A percentile compares a stretch with the other conserved stretches of the same genome.
These are phyloP conservation scores for Scleropages formosus DNA, from an alignment of 2,797 vertebrate genomes.

Conservation along the genomic window DNA sequence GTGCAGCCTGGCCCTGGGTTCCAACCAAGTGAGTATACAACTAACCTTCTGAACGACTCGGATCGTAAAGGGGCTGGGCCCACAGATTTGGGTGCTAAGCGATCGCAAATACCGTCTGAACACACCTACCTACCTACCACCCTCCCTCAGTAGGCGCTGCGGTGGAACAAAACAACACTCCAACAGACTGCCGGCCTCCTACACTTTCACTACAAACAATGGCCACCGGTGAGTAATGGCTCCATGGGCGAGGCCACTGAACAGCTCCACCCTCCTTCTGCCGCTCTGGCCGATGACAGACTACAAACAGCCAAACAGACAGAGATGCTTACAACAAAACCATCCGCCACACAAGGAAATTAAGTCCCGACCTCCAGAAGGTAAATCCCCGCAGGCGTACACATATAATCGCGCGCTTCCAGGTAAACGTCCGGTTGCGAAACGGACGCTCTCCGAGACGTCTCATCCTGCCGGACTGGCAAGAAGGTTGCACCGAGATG, in stretches of 20 bases:
- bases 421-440: background rate
- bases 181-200: background rate
- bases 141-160: background rate
- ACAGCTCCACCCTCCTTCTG: background rate
- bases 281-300: background rate
- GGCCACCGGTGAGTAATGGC: background rate
- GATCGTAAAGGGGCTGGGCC: background rate
- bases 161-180: no score
- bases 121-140: no score
- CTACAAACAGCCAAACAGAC: background rate
- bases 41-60: background rate
- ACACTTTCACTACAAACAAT: background rate
- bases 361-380: background rate
- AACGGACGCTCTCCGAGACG: background rate
- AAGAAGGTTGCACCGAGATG: background rate
- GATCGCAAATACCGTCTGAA: no score
- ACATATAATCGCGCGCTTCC: background rate
- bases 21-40: background rate
- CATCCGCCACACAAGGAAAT: background rate
- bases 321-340: background rate
- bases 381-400: background rate
- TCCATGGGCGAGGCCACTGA: background rate
- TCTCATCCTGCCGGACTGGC: background rate
- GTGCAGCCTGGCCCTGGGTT: slow-evolving; percentile 60
- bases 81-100: background rate